Conservation (phyloP, 2,797 vertebrate species). For the Aldrovandia affinis region DNA sequence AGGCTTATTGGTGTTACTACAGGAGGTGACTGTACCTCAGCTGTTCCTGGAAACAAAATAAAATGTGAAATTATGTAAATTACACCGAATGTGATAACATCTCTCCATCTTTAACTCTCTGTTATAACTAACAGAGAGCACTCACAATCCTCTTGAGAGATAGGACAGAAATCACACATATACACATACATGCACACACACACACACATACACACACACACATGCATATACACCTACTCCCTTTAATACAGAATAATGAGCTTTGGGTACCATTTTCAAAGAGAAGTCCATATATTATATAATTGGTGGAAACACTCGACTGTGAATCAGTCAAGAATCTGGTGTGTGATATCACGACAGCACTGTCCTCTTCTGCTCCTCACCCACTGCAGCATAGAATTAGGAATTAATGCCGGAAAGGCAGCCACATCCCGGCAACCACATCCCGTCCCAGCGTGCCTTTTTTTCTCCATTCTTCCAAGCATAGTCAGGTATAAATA, state of each 20-base stretch:
- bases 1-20: too few species aligned
- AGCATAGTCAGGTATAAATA: conserved; percentile 44
- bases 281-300: background rate
- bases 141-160: too few species aligned
- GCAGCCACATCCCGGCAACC: background rate
- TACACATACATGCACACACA: too few species aligned
- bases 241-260: too few species aligned
- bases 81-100: too few species aligned
- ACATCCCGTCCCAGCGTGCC: background rate
- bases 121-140: too few species aligned
- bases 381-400: background rate
- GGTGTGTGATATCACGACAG: background rate
- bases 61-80: too few species aligned
- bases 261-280: too few species aligned
- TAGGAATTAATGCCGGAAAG: conserved; percentile 6
- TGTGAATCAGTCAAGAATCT: background rate
- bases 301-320: background rate
- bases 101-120: too few species aligned
- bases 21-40: background rate
- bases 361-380: background rate
- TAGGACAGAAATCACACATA: too few species aligned
- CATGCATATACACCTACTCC: too few species aligned
- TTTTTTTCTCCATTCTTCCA: conserved; percentile 41
- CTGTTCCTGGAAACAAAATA: background rate
- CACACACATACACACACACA: too few species aligned